Evolutionary conservation across 2,888 invertebrate species (phyloP), one percentile per base, ranked within the genome.

Genomic region (Beris morrisii): DNA sequence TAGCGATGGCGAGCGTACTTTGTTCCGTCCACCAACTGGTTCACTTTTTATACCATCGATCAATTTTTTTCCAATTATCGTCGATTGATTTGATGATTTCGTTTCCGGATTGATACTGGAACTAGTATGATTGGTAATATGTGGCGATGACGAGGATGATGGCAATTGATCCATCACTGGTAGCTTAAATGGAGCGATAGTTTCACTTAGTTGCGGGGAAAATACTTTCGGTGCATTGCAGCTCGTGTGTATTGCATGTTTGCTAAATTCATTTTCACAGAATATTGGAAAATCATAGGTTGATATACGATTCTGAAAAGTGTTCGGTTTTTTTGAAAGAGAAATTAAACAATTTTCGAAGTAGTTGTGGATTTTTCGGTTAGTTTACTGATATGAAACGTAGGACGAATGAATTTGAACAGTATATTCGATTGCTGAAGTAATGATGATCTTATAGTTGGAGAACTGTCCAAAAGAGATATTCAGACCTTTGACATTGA

Each of bases 281-380:
- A 65, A 66, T 30, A 64, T 57, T 52, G 70, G 70, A 68, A 69
- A 70, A 67, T 71, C 71, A 69, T 70, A 71, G 7, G 70, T 69
- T 43, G 71, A 71, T 38, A 71, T 70, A 64, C 71, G 70, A 66
- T 71, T 71, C 70, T 71, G 69, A 15, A 70, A 69, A 46, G 50
- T 63, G 15, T 53, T 53, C 22, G 22, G n/a, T 28, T 53, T 53
- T 53, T 53, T 28, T 7, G 13, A 48, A 48, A 48, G n/a, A 45
- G n/a, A 45, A 45, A 45, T 50, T 50, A 50, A 12, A 13, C 7
- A 50, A 50, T 13, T 3, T n/a, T n/a, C 11, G 15, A 13, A 50
- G 13, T 13, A 50, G 4, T 38, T 38, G 38, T 38, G 5, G 4
- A 48, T 11, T 48, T 48, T 12, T 48, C 15, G 5, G 15, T 48